These are phyloP conservation scores for Tangara arthus DNA, from an alignment of 2,797 vertebrate species.

Conservation along the genomic window DNA sequence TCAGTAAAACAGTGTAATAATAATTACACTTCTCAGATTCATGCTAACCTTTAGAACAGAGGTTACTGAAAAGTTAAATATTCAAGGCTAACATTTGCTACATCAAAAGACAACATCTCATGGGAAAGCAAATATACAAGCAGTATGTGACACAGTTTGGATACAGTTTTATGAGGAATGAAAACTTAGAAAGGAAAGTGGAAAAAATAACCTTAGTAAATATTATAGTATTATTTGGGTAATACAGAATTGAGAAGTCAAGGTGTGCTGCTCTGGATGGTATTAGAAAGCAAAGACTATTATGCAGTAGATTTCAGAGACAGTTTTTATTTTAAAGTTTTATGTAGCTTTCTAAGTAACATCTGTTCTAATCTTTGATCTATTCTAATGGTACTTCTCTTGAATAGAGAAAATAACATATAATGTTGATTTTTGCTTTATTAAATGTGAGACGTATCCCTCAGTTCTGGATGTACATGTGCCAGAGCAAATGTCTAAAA, in stretches of 20 bases:
- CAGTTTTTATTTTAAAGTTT: background rate
- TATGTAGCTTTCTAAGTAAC: background rate
- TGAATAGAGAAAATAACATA: background rate
- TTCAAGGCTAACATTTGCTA: background rate
- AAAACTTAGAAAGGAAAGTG: background rate
- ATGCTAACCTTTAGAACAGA: background rate
- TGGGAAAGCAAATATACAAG: background rate
- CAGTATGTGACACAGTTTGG: background rate
- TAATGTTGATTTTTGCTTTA: background rate
- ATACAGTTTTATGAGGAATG: background rate
- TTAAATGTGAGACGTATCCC: background rate
- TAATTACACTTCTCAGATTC: background rate
- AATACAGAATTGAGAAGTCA: background rate
- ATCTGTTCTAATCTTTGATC: background rate
- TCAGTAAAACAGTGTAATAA: background rate
- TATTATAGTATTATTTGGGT: background rate
- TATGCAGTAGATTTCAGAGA: background rate
- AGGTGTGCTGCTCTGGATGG: background rate
- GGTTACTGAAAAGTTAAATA: background rate
- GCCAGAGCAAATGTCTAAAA: background rate
- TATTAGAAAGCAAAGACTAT: background rate
- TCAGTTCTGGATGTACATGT: background rate
- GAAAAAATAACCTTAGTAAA: background rate
- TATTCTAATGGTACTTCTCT: background rate
- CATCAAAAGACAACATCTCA: background rate